These are phyloP conservation scores for Pterobdella sp. DNA, from an alignment of 2,888 invertebrate genomes.

Conservation along the genomic window DNA sequence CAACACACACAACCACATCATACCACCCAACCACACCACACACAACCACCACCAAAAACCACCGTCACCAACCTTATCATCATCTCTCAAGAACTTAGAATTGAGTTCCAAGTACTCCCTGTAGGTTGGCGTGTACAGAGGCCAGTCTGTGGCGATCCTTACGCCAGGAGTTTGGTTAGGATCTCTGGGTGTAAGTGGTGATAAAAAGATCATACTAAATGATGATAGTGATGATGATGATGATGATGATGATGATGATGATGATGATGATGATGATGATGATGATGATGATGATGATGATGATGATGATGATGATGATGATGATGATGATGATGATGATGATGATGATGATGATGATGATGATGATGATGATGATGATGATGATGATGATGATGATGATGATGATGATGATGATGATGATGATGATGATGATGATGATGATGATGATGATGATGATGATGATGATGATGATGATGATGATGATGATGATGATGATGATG, in stretches of 20 bases:
- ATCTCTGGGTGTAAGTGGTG: constrained; percentile 56
- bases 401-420: constrained; percentile 18
- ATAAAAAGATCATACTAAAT: background rate
- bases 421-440: constrained; percentile 20
- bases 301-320: constrained; percentile 15
- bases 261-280: constrained; percentile 6
- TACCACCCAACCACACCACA: background rate
- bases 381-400: constrained; percentile 18
- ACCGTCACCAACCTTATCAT: constrained; percentile 43
- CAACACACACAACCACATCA: background rate
- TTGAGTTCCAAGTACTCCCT: constrained; percentile 74
- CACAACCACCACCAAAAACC: background rate
- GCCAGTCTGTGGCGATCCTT: constrained; percentile 73
- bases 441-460: background rate
- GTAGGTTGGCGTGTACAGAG: constrained; percentile 69
- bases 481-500: constrained; percentile 5
- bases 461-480: constrained; percentile 13
- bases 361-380: constrained; percentile 1
- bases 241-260: constrained; percentile 26
- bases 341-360: constrained; percentile 22
- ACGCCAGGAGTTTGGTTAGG: constrained; percentile 64
- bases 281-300: constrained; percentile 26
- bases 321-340: constrained; percentile 18
- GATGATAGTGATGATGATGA: constrained; percentile 26
- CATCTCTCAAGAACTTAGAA: constrained; percentile 40